Base-by-base conservation (phyloP, 2,113 vertebrate genomes). In the Notechis scutatus region DNA sequence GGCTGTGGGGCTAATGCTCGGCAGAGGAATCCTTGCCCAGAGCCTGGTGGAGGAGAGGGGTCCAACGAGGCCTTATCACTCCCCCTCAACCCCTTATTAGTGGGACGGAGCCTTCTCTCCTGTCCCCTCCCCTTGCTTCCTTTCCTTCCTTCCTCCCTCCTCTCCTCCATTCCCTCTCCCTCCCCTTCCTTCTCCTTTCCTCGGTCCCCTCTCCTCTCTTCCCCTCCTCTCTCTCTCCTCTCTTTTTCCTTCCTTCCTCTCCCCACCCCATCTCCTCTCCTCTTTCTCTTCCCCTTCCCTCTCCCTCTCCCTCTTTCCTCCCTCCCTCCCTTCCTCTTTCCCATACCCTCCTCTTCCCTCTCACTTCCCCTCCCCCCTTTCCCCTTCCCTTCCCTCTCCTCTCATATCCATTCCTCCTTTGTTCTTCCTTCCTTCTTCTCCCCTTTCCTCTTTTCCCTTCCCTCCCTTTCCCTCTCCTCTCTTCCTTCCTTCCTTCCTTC, bases 401-500 rank as follows among this genome's bases (percentile, higher is more conserved):
- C 56, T 4, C 0, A 0, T 45, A 42, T 45, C 54, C 4, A 3
- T 0, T 5, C 0, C 39, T 3, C n/a, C 1, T 4, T 18, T 42
- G 42, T 42, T 61, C 8, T 10, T 3, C 57, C 47, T 7, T 47
- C 34, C 85, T 5, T 20, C 20, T 2, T 2, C 39, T 61, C 2
- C 8, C 8, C 6, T 2, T 10, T 3, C 57, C 47, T 7, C 42
- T 42, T 20, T 0, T 5, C 6, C 34, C 85, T 5, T 20, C 20
- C 2, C 34, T 2, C 34, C 12, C 9, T 14, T 12, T 14, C 26
- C 74, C 45, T 5, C 1, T 20, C 74, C 74, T 20, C 6, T 2
- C 20, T 0, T 23, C 21, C 24, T 11, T 10, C 47, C 8, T 5
- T 50, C 3, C 47, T 20, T 2, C 15, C 54, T 4, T 18, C 4